Percentiles rank a stretch among this genome's conserved stretches.
Evolutionary conservation across 2,797 vertebrate species (phyloP).

Genomic region (Hyperoplus lanceolatus): DNA sequence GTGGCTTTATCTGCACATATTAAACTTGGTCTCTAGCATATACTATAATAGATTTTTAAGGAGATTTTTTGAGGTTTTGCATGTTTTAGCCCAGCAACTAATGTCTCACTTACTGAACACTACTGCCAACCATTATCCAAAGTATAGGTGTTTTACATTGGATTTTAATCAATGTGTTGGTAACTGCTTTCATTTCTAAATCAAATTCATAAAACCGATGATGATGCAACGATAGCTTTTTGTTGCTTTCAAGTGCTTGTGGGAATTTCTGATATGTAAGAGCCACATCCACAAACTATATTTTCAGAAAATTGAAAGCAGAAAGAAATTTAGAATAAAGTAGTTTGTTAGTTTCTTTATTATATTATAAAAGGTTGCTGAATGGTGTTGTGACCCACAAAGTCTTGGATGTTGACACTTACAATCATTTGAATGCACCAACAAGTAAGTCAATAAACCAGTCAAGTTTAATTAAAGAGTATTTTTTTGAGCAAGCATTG

Average conservation of each 20-base stretch:
- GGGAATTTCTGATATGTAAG: neutral
- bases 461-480: neutral
- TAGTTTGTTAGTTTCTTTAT: neutral
- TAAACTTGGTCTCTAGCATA: neutral
- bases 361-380: neutral
- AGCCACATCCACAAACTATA: neutral
- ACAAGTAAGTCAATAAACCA: conserved; percentile 9
- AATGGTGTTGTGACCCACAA: neutral
- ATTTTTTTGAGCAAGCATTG: neutral
- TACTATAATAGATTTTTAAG: neutral
- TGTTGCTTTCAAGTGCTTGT: conserved; percentile 6
- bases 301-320: neutral
- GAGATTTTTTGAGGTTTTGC: conserved; percentile 18
- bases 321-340: neutral
- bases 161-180: conserved; percentile 21
- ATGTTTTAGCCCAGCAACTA: conserved; percentile 64
- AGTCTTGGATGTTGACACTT: neutral
- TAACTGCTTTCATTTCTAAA: neutral
- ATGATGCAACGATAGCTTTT: neutral
- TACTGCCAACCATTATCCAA: conserved; percentile 6
- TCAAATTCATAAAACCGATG: neutral
- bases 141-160: conserved; percentile 13
- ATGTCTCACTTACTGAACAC: neutral
- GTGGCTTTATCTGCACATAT: neutral
- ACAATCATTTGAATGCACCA: conserved; percentile 3